A percentile compares a stretch with the other conserved stretches of the same genome.
These are phyloP conservation scores for Drosophila paulistorum DNA, from an alignment of 1,140 invertebrate species.

Conservation along the genomic window DNA sequence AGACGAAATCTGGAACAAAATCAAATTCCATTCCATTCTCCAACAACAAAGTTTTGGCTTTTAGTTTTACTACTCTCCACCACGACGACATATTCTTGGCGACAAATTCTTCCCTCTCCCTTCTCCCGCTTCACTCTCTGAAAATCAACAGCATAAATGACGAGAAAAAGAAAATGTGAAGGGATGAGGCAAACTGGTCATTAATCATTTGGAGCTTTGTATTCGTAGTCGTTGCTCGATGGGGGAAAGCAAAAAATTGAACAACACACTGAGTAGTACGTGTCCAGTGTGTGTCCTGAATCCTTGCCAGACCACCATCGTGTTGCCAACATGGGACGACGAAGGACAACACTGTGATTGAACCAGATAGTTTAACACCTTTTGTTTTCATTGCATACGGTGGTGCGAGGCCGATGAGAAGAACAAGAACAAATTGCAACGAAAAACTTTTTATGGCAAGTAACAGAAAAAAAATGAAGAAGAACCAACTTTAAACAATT, in stretches of 20 bases:
- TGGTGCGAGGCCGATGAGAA: neutral
- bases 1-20: slow-evolving; percentile 46
- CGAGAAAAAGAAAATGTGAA: neutral
- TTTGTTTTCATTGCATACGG: slow-evolving; percentile 27
- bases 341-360: slow-evolving; percentile 36
- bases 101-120: slow-evolving; percentile 22
- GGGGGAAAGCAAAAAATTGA: slow-evolving; percentile 41
- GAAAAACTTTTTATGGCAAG: neutral
- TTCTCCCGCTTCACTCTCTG: neutral
- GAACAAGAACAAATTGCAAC: neutral
- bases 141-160: slow-evolving; percentile 43
- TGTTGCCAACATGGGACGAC: slow-evolving; percentile 29
- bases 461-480: neutral
- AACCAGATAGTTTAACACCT: slow-evolving; percentile 57
- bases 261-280: slow-evolving; percentile 26
- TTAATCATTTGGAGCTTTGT: slow-evolving; percentile 68
- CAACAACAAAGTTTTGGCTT: slow-evolving; percentile 61
- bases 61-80: slow-evolving; percentile 65
- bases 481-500: neutral
- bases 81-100: slow-evolving; percentile 29
- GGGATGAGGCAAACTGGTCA: slow-evolving; percentile 65
- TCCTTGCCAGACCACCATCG: slow-evolving; percentile 6
- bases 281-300: slow-evolving; percentile 1
- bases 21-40: slow-evolving; percentile 70
- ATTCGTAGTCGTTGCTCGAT: slow-evolving; percentile 25